phyloP scores from a whole-genome alignment of 35 echinoderm and acorn worm genomes.

The Apostichopus parvimensis region DNA sequence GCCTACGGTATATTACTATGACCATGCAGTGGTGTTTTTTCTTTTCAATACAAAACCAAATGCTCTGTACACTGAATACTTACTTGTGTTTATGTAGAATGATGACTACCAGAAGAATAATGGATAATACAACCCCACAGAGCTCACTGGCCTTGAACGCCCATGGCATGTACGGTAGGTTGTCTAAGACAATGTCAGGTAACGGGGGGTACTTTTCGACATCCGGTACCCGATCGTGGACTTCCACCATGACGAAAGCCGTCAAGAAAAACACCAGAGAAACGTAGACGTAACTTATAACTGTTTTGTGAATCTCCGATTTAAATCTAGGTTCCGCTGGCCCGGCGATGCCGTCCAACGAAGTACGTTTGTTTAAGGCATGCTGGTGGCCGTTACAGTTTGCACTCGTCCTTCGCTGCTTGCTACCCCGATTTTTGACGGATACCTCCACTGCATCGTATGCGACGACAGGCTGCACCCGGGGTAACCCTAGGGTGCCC shows the following conservation, averaged over 20 bases:
- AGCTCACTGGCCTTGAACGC: conserved; percentile 91
- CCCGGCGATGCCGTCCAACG: background rate
- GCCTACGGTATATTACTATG: too few relatives aligned
- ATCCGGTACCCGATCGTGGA: conserved; percentile 94
- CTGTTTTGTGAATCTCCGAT: conserved; percentile 69
- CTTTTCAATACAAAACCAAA: too few relatives aligned
- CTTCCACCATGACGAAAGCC: conserved; percentile 85
- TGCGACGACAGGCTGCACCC: background rate
- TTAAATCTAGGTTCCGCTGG: conserved; percentile 55
- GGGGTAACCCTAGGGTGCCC: background rate
- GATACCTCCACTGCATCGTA: background rate
- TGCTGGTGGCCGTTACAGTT: background rate
- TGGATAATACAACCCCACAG: conserved; percentile 69
- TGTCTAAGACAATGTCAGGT: conserved; percentile 92
- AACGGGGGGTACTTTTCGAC: conserved; percentile 90
- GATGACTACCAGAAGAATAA: conserved; percentile 63
- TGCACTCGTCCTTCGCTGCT: background rate
- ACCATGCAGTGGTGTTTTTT: too few relatives aligned
- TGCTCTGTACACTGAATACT: background rate
- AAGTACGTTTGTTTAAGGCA: background rate
- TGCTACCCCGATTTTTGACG: background rate
- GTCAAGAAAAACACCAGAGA: conserved; percentile 73
- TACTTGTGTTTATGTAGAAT: conserved; percentile 98
- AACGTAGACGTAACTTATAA: conserved; percentile 88
- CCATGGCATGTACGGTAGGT: conserved; percentile 91